Percentiles rank a stretch among this genome's conserved stretches.
phyloP scores from a whole-genome alignment of 2,113 vertebrate species.

The Percopsis transmontana region DNA sequence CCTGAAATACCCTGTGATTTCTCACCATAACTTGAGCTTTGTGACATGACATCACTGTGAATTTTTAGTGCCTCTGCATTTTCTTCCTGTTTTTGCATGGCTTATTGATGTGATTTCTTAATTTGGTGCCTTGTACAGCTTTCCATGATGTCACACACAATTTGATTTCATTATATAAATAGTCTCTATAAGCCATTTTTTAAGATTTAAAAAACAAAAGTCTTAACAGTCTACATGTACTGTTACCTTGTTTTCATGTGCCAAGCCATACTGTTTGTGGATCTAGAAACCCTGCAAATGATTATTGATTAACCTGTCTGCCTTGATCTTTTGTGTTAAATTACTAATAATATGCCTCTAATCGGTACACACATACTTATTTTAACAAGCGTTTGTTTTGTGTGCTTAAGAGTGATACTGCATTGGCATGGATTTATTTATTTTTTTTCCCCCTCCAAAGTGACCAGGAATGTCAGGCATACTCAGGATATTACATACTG shows the following conservation, averaged over 20 bases:
- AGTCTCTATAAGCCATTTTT: background rate
- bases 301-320: background rate
- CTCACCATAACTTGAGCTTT: background rate
- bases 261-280: slow-evolving; percentile 9
- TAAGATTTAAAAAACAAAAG: background rate
- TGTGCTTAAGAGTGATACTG: background rate
- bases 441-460: background rate
- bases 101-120: slow-evolving; percentile 22
- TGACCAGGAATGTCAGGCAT: slow-evolving; percentile 11
- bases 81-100: background rate
- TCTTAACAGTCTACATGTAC: slow-evolving; percentile 1
- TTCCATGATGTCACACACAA: background rate
- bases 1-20: background rate
- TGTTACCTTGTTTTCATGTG: background rate
- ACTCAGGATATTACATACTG: slow-evolving; percentile 52
- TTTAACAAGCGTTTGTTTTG: too few species aligned
- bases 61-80: slow-evolving; percentile 46
- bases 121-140: slow-evolving; percentile 58
- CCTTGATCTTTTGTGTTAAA: too few species aligned
- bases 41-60: slow-evolving; percentile 60
- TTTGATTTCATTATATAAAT: slow-evolving; percentile 2
- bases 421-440: background rate
- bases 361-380: too few species aligned
- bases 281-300: background rate
- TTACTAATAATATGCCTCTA: too few species aligned